Conservation (phyloP, 30 jellyfish, hydroid and myxozoan species). For the Aurelia coerulea region DNA sequence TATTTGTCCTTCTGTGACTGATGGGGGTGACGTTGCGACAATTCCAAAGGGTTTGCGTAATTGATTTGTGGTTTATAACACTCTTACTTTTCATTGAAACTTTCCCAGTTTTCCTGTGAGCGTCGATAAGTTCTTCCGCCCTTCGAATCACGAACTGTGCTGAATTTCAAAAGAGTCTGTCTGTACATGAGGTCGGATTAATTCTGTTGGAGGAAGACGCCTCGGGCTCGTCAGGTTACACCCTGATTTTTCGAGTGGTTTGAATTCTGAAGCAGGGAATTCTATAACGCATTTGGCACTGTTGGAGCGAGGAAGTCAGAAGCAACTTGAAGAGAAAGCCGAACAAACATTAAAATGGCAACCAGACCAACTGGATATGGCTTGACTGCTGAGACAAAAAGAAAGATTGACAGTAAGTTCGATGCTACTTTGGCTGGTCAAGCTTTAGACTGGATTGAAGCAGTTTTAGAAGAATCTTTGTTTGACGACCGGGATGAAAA, state of each 20-base stretch:
- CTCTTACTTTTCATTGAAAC: background rate
- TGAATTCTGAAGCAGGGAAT: too few species aligned
- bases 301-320: too few species aligned
- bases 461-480: constrained; percentile 55
- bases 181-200: background rate
- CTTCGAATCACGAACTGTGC: background rate
- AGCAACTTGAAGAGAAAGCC: background rate
- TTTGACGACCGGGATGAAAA: constrained; percentile 36
- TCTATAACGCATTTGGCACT: too few species aligned
- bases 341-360: constrained; percentile 61
- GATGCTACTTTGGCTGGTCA: constrained; percentile 79
- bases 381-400: constrained; percentile 88
- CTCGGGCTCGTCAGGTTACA: background rate
- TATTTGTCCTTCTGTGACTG: background rate
- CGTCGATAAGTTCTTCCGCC: background rate
- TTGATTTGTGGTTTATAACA: background rate
- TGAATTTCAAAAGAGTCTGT: background rate
- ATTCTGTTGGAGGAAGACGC: too few species aligned
- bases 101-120: background rate
- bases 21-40: constrained; percentile 59
- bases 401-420: constrained; percentile 78
- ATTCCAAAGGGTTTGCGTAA: background rate
- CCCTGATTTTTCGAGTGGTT: background rate
- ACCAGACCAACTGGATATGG: constrained; percentile 97
- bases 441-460: constrained; percentile 90